phyloP scores from a whole-genome alignment of 2,113 vertebrate species.

The Pelmatolapia mariae region DNA sequence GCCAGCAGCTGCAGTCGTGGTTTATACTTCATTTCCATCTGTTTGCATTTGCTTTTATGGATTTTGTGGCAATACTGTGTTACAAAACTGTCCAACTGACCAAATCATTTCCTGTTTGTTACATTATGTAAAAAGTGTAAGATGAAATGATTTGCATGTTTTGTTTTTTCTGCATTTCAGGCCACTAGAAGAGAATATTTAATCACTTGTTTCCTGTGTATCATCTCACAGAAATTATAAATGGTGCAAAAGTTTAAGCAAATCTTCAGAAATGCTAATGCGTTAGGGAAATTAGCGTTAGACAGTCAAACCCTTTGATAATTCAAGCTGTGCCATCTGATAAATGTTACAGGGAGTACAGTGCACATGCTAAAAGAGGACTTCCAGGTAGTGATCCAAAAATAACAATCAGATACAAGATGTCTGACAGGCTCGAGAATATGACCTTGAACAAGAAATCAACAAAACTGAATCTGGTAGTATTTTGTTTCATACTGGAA shows the following conservation, averaged over 20 bases:
- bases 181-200: background rate
- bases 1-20: background rate
- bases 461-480: background rate
- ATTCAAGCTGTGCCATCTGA: background rate
- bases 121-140: background rate
- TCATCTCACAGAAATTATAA: background rate
- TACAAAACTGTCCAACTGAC: background rate
- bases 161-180: background rate
- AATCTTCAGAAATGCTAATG: background rate
- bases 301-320: background rate
- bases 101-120: background rate
- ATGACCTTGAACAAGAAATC: background rate
- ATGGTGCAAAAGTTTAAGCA: background rate
- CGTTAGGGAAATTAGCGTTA: fast-evolving
- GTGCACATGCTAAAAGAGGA: fast-evolving
- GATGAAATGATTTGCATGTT: background rate
- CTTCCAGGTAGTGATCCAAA: background rate
- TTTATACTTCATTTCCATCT: background rate
- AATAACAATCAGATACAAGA: background rate
- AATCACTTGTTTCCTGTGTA: background rate
- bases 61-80: background rate
- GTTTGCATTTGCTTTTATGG: background rate
- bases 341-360: background rate
- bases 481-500: background rate
- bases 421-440: background rate